phyloP scores from a whole-genome alignment of 2,888 invertebrate species.

The Pandemis heparana region DNA sequence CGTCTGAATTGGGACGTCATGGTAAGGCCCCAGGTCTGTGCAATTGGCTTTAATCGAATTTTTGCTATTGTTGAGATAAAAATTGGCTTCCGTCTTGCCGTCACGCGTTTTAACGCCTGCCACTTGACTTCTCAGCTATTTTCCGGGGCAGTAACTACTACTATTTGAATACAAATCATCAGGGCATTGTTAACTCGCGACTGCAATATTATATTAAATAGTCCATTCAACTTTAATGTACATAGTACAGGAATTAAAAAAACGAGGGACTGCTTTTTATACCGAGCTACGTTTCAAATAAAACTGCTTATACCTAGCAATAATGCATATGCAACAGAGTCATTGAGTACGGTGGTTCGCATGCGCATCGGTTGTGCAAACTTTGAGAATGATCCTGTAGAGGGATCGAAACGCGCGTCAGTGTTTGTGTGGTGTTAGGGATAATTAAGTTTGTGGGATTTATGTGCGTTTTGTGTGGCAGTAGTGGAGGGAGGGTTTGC shows the following conservation, averaged over 20 bases:
- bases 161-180: slow-evolving; percentile 17
- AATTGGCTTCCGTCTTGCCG: not conserved
- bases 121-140: not conserved
- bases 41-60: no score
- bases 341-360: not conserved
- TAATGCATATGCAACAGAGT: not conserved
- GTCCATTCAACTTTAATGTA: slow-evolving; percentile 26
- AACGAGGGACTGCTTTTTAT: not conserved
- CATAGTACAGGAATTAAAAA: slow-evolving; percentile 9
- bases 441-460: no score
- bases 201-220: slow-evolving; percentile 11
- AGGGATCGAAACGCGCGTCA: no score
- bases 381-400: no score
- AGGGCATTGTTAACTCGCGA: slow-evolving; percentile 7
- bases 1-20: no score
- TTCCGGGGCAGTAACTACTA: slow-evolving; percentile 18
- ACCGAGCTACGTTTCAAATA: not conserved
- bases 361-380: no score
- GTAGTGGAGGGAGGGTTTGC: no score
- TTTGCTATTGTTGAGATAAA: no score
- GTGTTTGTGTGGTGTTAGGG: no score
- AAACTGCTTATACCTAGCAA: no score
- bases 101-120: not conserved
- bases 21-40: no score
- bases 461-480: no score